Conservation (phyloP, 37 sponge, comb jelly and placozoan genomes). For the Ephydatia muelleri region DNA sequence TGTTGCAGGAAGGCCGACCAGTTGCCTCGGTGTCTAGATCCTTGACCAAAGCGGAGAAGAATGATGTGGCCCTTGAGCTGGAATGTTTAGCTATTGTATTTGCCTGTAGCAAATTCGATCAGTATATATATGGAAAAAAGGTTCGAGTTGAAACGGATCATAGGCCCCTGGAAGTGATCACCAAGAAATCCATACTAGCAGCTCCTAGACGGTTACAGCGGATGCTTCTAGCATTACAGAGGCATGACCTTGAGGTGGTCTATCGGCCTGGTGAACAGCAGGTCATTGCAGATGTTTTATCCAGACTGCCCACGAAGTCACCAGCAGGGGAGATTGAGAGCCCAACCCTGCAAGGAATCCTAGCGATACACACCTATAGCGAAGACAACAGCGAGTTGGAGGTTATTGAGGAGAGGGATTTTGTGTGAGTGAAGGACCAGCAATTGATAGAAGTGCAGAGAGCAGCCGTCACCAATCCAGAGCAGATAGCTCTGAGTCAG, state of each 20-base stretch:
- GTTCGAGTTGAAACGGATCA: constrained; percentile 42
- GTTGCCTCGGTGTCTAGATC: constrained; percentile 35
- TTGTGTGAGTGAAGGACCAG: no score
- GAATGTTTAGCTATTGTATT: constrained; percentile 24
- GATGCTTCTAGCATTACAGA: constrained; percentile 39
- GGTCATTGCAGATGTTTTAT: constrained; percentile 22
- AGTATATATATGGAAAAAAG: constrained; percentile 31
- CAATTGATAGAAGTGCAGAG: no score
- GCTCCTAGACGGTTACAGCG: constrained; percentile 43
- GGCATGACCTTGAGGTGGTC: constrained; percentile 9
- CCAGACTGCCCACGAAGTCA: no score
- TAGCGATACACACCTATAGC: no score
- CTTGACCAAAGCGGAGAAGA: constrained; percentile 13
- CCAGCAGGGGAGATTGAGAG: no score
- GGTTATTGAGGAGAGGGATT: no score
- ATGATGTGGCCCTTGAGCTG: constrained; percentile 19
- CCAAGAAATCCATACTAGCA: constrained; percentile 17
- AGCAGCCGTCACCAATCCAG: no score
- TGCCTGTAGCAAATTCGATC: constrained; percentile 27
- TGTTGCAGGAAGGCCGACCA: constrained; percentile 27
- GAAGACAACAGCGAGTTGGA: no score
- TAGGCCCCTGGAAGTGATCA: constrained; percentile 31
- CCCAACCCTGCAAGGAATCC: no score
- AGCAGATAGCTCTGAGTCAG: no score
- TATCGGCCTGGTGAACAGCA: constrained; percentile 13